Percentiles rank a stretch among this genome's conserved stretches.
phyloP scores from a whole-genome alignment of 2,888 invertebrate genomes.

The Lingula anatina region DNA sequence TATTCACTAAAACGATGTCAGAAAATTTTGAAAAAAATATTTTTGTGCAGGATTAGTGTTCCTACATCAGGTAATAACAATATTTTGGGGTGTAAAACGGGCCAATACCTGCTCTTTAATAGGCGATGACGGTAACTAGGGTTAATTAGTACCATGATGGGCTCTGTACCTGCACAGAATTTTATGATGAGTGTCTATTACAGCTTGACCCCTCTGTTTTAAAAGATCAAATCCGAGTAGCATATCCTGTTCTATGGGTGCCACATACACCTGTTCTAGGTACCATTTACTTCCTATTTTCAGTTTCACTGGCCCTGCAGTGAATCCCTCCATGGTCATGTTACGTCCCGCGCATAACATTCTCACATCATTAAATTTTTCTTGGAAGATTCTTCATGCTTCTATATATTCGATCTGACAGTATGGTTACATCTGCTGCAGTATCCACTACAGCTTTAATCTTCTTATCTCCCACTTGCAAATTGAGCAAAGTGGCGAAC shows the following conservation, averaged over 20 bases:
- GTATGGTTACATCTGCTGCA: slow-evolving; percentile 14
- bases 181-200: slow-evolving; percentile 2
- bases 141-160: too few relatives aligned
- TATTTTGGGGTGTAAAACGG: too few relatives aligned
- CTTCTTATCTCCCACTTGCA: background rate
- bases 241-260: slow-evolving; percentile 14
- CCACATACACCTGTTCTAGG: slow-evolving; percentile 10
- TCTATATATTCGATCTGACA: slow-evolving; percentile 12
- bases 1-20: too few relatives aligned
- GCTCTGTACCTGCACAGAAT: too few relatives aligned
- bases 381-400: too few relatives aligned
- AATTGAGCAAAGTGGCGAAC: background rate
- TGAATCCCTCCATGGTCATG: slow-evolving; percentile 7
- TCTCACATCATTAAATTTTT: slow-evolving; percentile 5
- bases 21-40: too few relatives aligned
- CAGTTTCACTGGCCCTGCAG: slow-evolving; percentile 8
- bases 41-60: too few relatives aligned
- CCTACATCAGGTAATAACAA: too few relatives aligned
- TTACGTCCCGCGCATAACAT: too few relatives aligned
- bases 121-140: too few relatives aligned
- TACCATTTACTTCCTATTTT: too few relatives aligned
- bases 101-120: too few relatives aligned
- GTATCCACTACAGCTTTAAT: slow-evolving; percentile 13
- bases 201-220: background rate
- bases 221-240: slow-evolving; percentile 11